These are phyloP conservation scores for Cyrtonyx montezumae DNA, from an alignment of 2,113 vertebrate genomes.

Conservation along the genomic window DNA sequence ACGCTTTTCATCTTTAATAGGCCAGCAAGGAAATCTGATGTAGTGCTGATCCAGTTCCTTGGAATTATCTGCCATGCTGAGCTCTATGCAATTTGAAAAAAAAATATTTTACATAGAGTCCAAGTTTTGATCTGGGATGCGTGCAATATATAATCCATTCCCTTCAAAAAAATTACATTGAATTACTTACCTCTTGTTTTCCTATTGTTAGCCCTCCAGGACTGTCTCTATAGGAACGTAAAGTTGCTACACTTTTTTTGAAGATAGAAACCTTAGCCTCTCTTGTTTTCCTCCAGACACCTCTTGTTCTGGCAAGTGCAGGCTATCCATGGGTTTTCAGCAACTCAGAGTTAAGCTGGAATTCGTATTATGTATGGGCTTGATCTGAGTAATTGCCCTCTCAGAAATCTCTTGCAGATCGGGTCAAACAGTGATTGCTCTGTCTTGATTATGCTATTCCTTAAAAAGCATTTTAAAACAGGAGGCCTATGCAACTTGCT, in stretches of 20 bases:
- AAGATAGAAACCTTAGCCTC: background rate
- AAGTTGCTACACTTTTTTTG: background rate
- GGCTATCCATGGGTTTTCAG: background rate
- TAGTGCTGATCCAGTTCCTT: background rate
- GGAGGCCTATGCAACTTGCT: background rate
- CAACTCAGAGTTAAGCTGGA: background rate
- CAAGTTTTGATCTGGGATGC: background rate
- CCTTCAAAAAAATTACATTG: background rate
- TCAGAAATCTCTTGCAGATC: background rate
- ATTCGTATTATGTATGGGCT: background rate
- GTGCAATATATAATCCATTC: background rate
- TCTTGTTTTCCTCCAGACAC: background rate
- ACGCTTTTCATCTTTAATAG: background rate
- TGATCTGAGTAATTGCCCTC: background rate
- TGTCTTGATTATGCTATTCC: background rate
- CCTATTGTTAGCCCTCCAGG: background rate
- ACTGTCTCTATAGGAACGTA: background rate
- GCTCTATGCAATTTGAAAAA: background rate
- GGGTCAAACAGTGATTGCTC: background rate
- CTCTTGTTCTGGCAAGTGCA: background rate
- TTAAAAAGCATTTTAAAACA: slow-evolving; percentile 11
- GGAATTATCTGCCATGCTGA: background rate
- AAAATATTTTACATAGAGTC: background rate
- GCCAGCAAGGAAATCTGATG: background rate
- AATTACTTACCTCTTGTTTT: background rate